phyloP scores from a whole-genome alignment of 1,140 invertebrate genomes.

The Drosophila kohkoa region DNA sequence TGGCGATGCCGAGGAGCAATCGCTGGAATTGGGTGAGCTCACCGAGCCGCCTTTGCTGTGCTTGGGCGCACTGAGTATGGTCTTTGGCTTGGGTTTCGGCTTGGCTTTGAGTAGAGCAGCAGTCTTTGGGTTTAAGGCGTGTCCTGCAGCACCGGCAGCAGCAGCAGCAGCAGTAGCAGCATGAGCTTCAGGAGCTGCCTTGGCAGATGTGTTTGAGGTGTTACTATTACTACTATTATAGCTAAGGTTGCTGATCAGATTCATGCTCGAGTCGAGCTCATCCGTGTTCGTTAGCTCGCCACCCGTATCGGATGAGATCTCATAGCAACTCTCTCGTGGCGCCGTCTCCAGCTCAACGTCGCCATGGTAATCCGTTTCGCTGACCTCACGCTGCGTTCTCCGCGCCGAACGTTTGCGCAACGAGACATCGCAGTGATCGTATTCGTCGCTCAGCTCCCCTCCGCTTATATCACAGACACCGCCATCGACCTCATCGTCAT shows the following conservation, averaged over 20 bases:
- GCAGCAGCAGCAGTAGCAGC: neutral
- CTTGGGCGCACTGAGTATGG: constrained; percentile 75
- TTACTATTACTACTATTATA: constrained; percentile 85
- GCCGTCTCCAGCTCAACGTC: constrained; percentile 73
- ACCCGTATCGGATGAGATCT: constrained; percentile 77
- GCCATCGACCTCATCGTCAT: constrained; percentile 69
- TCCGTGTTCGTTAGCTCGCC: constrained; percentile 80
- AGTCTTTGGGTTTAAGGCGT: constrained; percentile 76
- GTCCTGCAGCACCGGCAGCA: constrained; percentile 36
- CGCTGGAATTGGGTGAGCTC: constrained; percentile 81
- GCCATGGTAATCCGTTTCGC: constrained; percentile 77
- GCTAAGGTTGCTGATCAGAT: constrained; percentile 83
- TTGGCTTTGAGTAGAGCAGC: constrained; percentile 65
- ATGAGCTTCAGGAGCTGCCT: neutral
- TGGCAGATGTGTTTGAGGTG: constrained; percentile 67
- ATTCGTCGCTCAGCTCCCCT: constrained; percentile 77
- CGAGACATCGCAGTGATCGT: constrained; percentile 74
- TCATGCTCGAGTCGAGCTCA: constrained; percentile 79
- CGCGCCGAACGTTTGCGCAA: constrained; percentile 47
- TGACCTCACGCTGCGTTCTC: constrained; percentile 59
- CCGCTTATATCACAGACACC: constrained; percentile 83
- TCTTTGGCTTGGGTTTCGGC: constrained; percentile 67
- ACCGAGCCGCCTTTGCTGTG: constrained; percentile 61
- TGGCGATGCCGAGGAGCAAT: constrained; percentile 74
- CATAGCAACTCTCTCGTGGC: constrained; percentile 77